Base-by-base conservation (phyloP, 2,888 invertebrate genomes). In the Chloromyia formosa region DNA sequence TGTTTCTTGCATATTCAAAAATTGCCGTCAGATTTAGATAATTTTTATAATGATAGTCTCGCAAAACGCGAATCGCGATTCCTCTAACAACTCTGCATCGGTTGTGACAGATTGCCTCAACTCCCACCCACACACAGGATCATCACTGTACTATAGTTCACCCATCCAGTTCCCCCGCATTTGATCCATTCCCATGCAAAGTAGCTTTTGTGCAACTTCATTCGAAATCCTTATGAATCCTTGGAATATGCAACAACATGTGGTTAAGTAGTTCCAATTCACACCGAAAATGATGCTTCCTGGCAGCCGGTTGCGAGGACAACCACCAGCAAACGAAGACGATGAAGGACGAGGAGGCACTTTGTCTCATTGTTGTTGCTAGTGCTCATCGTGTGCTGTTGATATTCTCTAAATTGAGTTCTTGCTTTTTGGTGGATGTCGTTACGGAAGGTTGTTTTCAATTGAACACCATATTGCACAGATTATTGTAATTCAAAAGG, bases 351-450 rank as follows among this genome's bases (percentile, higher is more conserved):
- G 18, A 18, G 10, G 56, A n/a, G 20, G 4, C 16, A 20, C 10
- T 16, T 56, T 22, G 56, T 56, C 16, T 10, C 2, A 10, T 10
- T 56, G 56, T 56, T 56, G 22, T 18, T 35, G 7, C 27, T 35
- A 35, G 27, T 35, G 27, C 27, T 35, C 27, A 35, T 4, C 27
- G 56, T 66, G 49, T 45, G 71, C 71, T 56, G 71, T 71, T 71
- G 71, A 71, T 71, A 56, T 71, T 56, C 71, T 71, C 71, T 35
- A 71, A 71, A 71, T 71, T 71, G 71, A 71, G 58, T 71, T 18
- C 27, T 35, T 27, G 66, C 66, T 66, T 62, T 14, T 18, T 20
- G 18, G 56, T n/a, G 35, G 14, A 5, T 23, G 61, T 64, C 16
- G 42, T 40, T 42, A 7, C 27, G 27, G 27, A 35, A 35, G 27